Percentiles rank a stretch among this genome's conserved stretches.
Conservation (phyloP, 1,140 invertebrate species). For the Scaptomyza montana region DNA sequence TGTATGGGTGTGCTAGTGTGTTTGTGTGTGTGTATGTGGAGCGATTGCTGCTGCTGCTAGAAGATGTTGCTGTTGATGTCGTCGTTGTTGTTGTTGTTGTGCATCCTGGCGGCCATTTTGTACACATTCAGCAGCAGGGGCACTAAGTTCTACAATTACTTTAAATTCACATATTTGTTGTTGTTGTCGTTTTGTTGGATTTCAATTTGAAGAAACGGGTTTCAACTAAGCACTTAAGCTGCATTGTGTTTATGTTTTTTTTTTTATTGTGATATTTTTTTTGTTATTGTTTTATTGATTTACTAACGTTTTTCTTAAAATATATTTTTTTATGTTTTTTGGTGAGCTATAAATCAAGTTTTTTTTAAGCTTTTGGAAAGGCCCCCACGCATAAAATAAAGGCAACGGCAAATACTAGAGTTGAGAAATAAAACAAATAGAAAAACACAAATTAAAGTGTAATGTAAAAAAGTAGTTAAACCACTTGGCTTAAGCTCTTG, state of each 20-base stretch:
- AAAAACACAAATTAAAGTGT: conserved; percentile 76
- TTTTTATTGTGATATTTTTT: conserved; percentile 35
- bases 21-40: conserved; percentile 34
- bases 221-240: conserved; percentile 61
- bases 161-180: conserved; percentile 56
- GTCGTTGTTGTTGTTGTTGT: conserved; percentile 26
- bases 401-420: conserved; percentile 59
- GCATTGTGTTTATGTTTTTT: conserved; percentile 28
- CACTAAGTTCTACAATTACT: conserved; percentile 40
- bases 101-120: conserved; percentile 79
- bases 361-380: conserved; percentile 63
- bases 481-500: conserved; percentile 57
- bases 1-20: conserved; percentile 28
- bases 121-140: conserved; percentile 44
- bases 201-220: conserved; percentile 39
- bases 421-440: conserved; percentile 68
- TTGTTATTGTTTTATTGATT: conserved; percentile 61
- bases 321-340: not conserved
- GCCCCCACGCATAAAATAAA: conserved; percentile 59
- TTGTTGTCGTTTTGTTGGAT: conserved; percentile 16
- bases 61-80: conserved; percentile 51
- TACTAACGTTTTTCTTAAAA: conserved; percentile 30
- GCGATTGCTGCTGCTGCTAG: conserved; percentile 44
- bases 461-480: conserved; percentile 75
- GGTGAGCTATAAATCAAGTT: conserved; percentile 50